Base-by-base conservation (phyloP, 2,888 invertebrate species). In the Scaptomyza polygonia region DNA sequence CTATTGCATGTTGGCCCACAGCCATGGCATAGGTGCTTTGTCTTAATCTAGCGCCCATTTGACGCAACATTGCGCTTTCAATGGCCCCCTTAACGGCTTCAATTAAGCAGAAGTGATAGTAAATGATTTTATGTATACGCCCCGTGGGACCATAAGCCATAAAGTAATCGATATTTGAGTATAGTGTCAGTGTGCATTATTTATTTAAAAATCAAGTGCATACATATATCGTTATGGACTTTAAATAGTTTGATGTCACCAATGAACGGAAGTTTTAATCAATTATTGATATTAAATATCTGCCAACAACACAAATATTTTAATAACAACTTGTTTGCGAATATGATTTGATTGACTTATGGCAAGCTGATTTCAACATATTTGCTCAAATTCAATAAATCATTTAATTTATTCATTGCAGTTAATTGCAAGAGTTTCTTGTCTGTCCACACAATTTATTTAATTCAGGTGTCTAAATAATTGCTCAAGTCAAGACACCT, bases 11-110 rank as follows among this genome's bases (percentile, higher is more conserved):
- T 43, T 44, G 64, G 11, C 5, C 48, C 21, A 62, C 14, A 16
- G 72, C 55, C 68, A 36, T 29, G 44, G 62, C 71, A 56, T 53
- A 54, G 84, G 81, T 77, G 70, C 86, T 86, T 86, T 80, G 78
- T 86, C 82, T 82, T 77, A 84, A 82, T 82, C 81, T 66, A 62
- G 40, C 32, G 70, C 68, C 65, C 81, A 62, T 71, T 70, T 77
- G 72, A 77, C 57, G 69, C 74, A 69, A 80, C 63, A 77, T 72
- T 67, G 81, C 72, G 36, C 59, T 51, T 14, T 34, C 36, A 27
- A 58, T 59, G 47, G 55, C 45, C 58, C 45, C 58, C 65, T 48
- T 86, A 74, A 82, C 58, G 67, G 61, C 69, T 66, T 71, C 75
- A 86, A 86, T 84, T 82, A 86, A 77, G 71, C 64, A 52, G 65